These are phyloP conservation scores for Notodonta dromedarius DNA, from an alignment of 2,888 invertebrate genomes.

Conservation along the genomic window DNA sequence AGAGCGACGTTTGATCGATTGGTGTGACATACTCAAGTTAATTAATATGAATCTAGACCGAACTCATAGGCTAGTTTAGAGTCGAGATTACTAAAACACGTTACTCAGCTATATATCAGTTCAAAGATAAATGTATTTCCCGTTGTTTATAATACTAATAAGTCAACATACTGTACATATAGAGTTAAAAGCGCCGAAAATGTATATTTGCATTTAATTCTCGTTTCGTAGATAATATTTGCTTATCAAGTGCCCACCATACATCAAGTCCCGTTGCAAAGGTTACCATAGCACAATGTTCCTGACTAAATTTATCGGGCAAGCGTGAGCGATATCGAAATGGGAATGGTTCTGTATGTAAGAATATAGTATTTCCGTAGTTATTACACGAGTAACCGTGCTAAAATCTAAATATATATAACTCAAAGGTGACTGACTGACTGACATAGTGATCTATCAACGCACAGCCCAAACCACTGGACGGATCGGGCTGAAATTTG, in stretches of 20 bases:
- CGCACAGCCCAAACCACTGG: too few species aligned
- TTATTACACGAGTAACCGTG: too few species aligned
- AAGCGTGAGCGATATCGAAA: neutral
- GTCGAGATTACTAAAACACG: too few species aligned
- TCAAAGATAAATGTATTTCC: neutral
- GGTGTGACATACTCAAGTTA: too few species aligned
- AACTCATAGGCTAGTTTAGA: neutral
- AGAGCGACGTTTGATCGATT: too few species aligned
- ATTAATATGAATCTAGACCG: too few species aligned
- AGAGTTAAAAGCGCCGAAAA: neutral
- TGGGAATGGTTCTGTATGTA: neutral
- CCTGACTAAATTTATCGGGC: neutral
- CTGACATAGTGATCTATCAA: too few species aligned
- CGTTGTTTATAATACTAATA: neutral
- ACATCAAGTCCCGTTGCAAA: neutral
- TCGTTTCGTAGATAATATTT: neutral
- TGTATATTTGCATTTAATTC: neutral
- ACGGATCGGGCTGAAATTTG: too few species aligned
- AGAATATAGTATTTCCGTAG: neutral
- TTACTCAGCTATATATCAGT: too few species aligned
- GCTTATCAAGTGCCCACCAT: neutral
- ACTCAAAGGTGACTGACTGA: too few species aligned
- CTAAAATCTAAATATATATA: too few species aligned
- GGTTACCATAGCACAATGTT: constrained; percentile 4
- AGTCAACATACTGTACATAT: neutral